These are phyloP conservation scores for Morus bassanus DNA, from an alignment of 2,797 vertebrate species.

Conservation along the genomic window DNA sequence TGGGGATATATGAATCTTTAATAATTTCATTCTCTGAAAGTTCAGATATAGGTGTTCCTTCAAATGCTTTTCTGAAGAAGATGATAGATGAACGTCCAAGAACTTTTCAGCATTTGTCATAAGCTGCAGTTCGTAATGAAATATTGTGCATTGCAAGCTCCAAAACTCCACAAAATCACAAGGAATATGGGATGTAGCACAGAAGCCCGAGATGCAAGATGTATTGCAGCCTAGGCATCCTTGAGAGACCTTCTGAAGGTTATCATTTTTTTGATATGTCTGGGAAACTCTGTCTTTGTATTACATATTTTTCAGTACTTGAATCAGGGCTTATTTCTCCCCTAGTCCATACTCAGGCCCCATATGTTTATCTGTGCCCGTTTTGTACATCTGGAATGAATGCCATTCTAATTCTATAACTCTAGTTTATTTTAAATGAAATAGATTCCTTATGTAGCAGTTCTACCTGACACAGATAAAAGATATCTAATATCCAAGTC, in stretches of 20 bases:
- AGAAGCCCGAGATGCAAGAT: not conserved
- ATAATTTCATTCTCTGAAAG: not conserved
- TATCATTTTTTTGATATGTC: not conserved
- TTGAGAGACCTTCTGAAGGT: not conserved
- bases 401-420: not conserved
- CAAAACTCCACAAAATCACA: not conserved
- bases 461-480: not conserved
- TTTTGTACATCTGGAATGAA: not conserved
- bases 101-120: not conserved
- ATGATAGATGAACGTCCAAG: not conserved
- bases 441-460: not conserved
- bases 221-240: not conserved
- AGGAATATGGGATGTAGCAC: not conserved
- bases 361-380: not conserved
- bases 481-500: not conserved
- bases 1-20: conserved; percentile 12
- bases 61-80: not conserved
- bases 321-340: not conserved
- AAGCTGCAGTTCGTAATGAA: not conserved
- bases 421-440: not conserved
- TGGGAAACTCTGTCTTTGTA: not conserved
- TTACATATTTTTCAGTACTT: not conserved
- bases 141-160: not conserved
- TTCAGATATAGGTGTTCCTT: not conserved
- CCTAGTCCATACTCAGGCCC: not conserved